Evolutionary conservation across 2,113 vertebrate species (phyloP), one percentile per base, ranked within the genome.

Genomic region (Sebastes schlegelii): DNA sequence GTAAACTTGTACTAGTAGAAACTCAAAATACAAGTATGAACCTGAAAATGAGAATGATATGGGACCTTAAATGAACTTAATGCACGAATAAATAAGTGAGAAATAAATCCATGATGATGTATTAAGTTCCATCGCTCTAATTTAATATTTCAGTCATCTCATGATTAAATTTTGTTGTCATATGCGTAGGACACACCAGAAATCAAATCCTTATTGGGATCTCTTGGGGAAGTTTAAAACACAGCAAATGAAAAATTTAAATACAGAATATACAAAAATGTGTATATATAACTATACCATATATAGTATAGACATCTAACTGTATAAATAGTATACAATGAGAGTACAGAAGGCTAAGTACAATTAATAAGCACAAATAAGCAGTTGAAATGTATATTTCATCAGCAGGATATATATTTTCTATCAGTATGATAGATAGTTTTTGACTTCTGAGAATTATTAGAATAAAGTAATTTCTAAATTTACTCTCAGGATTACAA

Each of bases 321-420:
- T 68, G 8, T 26, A 11, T 42, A 17, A 8, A 17, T 42, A 52
- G 40, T 11, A 43, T 19, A n/a, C 40, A 63, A 5, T 1, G 17
- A 52, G 8, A 23, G 6, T 45, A 51, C 4, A 19, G 8, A 34
- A 34, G 0, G 8, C 8, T 19, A 13, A 13, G 7, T 43, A 12
- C 10, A 51, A 68, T 68, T 68, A n/a, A n/a, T 54, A n/a, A 7
- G 14, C 48, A 67, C n/a, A 48, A 48, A 67, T 60, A 21, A 67
- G 21, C 17, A 6, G 45, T 45, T 21, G 19, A 55, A 55, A 55
- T 55, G 54, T 64, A 43, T 10, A 65, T 21, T 46, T 45, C 11
- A 65, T 65, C 43, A 65, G 43, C 19, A 46, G 5, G 19, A 17
- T 17, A 8, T 43, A 1, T 21, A 34, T 46, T 66, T 66, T 46